Conservation (phyloP, 2,113 vertebrate species). For the Merops nubicus region DNA sequence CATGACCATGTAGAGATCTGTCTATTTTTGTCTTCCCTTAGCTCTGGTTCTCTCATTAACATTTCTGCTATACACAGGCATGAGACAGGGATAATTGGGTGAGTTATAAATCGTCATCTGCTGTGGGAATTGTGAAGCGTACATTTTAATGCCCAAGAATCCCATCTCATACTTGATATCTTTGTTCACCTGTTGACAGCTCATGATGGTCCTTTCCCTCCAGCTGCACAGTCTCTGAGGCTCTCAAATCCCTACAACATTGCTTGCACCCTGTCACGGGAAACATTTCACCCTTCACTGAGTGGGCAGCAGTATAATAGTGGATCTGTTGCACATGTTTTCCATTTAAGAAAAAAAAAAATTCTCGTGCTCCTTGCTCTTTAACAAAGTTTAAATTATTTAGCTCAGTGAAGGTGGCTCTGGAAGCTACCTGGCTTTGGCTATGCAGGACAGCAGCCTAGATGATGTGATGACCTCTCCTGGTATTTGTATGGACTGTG, state of each 20-base stretch:
- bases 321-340: not conserved
- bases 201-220: not conserved
- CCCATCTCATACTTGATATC: not conserved
- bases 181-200: conserved; percentile 23
- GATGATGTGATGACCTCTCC: not conserved
- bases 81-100: not conserved
- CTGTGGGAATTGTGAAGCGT: not conserved
- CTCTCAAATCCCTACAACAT: not conserved
- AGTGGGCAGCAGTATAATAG: not conserved
- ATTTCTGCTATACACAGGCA: not conserved
- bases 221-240: not conserved
- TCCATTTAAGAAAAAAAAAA: not conserved
- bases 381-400: not conserved
- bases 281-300: conserved; percentile 7
- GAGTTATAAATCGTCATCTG: not conserved
- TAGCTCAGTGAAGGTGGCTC: not conserved
- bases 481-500: not conserved
- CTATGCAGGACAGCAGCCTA: not conserved
- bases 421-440: not conserved
- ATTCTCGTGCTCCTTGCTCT: not conserved
- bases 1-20: not conserved
- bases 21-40: not conserved
- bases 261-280: not conserved
- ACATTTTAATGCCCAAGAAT: not conserved
- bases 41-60: not conserved